Base-by-base conservation (phyloP, 2,113 vertebrate species). In the Axis porcinus region DNA sequence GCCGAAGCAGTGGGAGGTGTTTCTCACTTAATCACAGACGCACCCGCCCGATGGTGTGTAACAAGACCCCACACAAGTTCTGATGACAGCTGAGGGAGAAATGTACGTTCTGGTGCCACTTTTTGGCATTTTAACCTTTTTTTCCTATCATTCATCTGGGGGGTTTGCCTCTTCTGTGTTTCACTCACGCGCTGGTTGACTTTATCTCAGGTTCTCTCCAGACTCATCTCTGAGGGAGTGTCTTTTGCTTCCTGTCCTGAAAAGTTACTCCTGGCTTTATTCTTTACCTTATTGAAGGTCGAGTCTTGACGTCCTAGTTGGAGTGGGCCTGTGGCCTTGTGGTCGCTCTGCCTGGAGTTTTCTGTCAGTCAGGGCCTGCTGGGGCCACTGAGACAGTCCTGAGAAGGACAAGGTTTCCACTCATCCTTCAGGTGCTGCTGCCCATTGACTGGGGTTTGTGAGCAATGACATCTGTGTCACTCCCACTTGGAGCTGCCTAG, bases 41-140 rank as follows among this genome's bases (percentile, higher is more conserved):
- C 1, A 6, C 62, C 62, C 0, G 0, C 28, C 60, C 7, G 15
- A 64, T 7, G 0, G 30, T 33, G 30, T 64, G 30, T 64, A 17
- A 64, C 0, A 3, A 64, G 30, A 64, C 15, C 60, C 30, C 62
- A 17, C 62, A n/a, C 62, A 64, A n/a, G 62, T n/a, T n/a, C 62
- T 64, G 62, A 64, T n/a, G 62, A n/a, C 2, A 64, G 62, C 16
- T 64, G 60, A 64, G 14, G 60, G 14, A 33, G 30, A n/a, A 8
- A 17, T n/a, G 62, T 2, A 4, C 4, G 15, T n/a, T n/a, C 62
- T 7, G 15, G 30, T 9, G 62, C 30, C 62, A n/a, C 62, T 64
- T 33, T 17, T 17, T 9, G 62, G 62, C 30, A 17, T 64, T 64
- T 33, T n/a, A n/a, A 8, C 15, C 1, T 1, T n/a, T 64, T 33